phyloP scores from a whole-genome alignment of 2,113 vertebrate genomes.

The Peromyscus polionotus region DNA sequence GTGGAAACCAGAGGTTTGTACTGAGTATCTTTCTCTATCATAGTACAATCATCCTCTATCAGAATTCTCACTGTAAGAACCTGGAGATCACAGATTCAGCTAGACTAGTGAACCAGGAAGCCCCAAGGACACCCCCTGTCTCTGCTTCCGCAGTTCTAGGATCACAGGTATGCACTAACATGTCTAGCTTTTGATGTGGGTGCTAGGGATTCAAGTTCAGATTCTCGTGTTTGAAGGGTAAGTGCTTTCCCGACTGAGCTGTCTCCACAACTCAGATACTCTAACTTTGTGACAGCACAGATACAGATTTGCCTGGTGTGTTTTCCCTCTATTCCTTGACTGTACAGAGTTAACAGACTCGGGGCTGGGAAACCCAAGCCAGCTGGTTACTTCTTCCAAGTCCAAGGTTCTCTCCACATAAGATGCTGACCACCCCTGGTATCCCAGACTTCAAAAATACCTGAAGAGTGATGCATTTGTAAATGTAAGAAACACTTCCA shows the following conservation, averaged over 20 bases:
- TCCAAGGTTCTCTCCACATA: neutral
- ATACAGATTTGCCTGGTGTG: neutral
- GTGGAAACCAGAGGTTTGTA: neutral
- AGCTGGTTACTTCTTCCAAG: neutral
- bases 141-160: too few relatives aligned
- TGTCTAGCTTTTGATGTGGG: neutral
- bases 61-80: neutral
- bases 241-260: neutral
- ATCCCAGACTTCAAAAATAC: slow-evolving; percentile 22
- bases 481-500: neutral
- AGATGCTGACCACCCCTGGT: neutral
- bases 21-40: neutral
- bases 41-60: neutral
- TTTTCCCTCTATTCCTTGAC: neutral
- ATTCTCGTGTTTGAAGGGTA: neutral
- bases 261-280: neutral
- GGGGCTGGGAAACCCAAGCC: neutral
- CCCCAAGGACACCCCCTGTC: neutral
- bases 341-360: neutral
- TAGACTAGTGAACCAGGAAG: neutral
- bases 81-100: neutral
- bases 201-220: neutral
- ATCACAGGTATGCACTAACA: neutral
- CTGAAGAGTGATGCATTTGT: neutral
- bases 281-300: neutral